Percentiles rank a stretch among this genome's conserved stretches.
These are phyloP conservation scores for Dreissena rostriformis DNA, from an alignment of 1,140 invertebrate species.

Conservation along the genomic window DNA sequence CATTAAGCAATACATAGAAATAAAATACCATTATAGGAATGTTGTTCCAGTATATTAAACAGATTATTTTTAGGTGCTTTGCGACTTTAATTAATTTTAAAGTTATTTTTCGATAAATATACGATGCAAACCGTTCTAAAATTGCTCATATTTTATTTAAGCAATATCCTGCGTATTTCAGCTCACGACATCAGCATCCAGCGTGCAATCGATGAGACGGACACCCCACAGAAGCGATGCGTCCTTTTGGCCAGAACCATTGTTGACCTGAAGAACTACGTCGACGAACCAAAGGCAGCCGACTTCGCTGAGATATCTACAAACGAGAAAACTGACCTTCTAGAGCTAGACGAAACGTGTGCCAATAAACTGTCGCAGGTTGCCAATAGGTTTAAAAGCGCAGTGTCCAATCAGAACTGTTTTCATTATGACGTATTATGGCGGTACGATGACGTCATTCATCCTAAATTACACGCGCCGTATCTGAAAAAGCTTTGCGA, in stretches of 20 bases:
- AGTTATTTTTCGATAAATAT: no score
- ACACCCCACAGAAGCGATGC: conserved; percentile 63
- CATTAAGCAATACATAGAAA: background rate
- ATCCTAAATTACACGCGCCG: conserved; percentile 71
- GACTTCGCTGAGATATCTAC: conserved; percentile 71
- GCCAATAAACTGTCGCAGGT: conserved; percentile 64
- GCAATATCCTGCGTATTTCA: conserved; percentile 44
- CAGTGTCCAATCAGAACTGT: conserved; percentile 66
- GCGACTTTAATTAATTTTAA: no score
- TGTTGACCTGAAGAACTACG: conserved; percentile 78
- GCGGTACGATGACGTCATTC: conserved; percentile 77
- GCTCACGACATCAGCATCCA: conserved; percentile 72
- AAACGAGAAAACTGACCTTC: conserved; percentile 67
- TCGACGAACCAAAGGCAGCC: conserved; percentile 63
- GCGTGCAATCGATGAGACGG: conserved; percentile 64
- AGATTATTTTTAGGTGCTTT: no score
- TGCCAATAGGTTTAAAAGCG: conserved; percentile 56
- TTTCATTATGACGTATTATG: conserved; percentile 74
- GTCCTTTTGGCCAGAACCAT: conserved; percentile 73
- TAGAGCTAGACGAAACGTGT: conserved; percentile 65
- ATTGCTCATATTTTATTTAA: no score
- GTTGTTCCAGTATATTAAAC: no score
- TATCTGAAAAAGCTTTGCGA: conserved; percentile 70
- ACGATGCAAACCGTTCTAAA: no score
- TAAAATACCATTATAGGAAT: no score